These are phyloP conservation scores for Nemotelus nigrinus DNA, from an alignment of 2,888 invertebrate genomes.

Conservation along the genomic window DNA sequence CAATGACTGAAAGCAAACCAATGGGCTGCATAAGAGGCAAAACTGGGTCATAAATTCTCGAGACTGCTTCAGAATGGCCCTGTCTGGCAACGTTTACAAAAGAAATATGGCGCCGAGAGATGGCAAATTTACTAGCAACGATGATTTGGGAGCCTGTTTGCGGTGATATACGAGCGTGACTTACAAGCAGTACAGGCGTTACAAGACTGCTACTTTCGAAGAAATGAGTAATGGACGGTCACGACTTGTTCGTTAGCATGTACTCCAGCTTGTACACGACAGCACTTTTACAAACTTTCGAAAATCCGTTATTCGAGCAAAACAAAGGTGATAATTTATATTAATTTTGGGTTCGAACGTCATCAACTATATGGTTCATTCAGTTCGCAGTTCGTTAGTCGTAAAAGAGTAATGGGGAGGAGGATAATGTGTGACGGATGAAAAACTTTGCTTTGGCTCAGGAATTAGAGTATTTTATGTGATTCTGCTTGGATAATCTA, in stretches of 20 bases:
- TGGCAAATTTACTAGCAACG: neutral
- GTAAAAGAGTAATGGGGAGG: neutral
- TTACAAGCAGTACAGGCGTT: conserved; percentile 14
- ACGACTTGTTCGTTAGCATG: conserved; percentile 12
- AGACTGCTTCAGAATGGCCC: too few relatives aligned
- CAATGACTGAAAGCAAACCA: too few relatives aligned
- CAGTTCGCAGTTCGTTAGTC: neutral
- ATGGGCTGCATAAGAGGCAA: too few relatives aligned
- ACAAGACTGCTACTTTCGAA: conserved; percentile 15
- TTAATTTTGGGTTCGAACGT: conserved; percentile 12
- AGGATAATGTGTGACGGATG: too few relatives aligned
- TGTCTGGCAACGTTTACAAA: neutral
- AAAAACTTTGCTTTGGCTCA: too few relatives aligned
- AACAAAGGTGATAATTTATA: conserved; percentile 28
- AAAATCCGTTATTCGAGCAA: neutral
- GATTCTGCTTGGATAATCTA: too few relatives aligned
- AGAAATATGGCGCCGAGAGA: neutral
- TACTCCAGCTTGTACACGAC: neutral
- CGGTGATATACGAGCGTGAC: conserved; percentile 16
- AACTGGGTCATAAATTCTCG: too few relatives aligned
- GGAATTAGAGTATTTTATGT: too few relatives aligned
- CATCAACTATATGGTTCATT: neutral
- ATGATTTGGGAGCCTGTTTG: conserved; percentile 2
- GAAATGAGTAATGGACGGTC: conserved; percentile 21
- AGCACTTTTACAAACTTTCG: neutral